Conservation (phyloP, 30 jellyfish, hydroid and myxozoan species). For the Sanderia malayensis region DNA sequence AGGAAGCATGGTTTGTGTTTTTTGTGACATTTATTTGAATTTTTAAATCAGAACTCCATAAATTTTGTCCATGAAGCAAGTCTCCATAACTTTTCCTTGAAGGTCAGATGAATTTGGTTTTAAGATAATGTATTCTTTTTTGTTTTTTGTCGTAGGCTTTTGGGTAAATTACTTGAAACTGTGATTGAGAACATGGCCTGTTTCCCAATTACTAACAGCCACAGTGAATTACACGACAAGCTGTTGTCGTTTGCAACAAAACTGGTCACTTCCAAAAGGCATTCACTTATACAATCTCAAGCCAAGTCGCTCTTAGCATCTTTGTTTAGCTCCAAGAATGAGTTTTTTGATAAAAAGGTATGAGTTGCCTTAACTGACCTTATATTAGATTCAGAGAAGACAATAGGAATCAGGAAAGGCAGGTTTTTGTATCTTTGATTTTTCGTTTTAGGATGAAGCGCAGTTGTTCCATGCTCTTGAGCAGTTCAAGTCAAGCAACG, state of each 20-base stretch:
- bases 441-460: constrained; percentile 66
- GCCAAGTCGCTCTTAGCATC: constrained; percentile 64
- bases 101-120: too few species aligned
- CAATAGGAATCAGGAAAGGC: neutral
- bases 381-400: neutral
- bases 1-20: too few species aligned
- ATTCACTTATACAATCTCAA: constrained; percentile 32
- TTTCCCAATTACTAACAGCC: constrained; percentile 34
- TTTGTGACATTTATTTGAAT: too few species aligned
- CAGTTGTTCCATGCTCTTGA: constrained; percentile 60
- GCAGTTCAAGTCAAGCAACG: constrained; percentile 33
- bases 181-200: constrained; percentile 31
- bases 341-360: constrained; percentile 55
- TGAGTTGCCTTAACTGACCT: neutral
- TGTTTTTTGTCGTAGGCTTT: constrained; percentile 14
- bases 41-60: too few species aligned
- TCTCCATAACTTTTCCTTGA: too few species aligned
- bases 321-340: constrained; percentile 66
- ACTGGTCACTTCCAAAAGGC: constrained; percentile 10
- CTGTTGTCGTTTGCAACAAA: constrained; percentile 42
- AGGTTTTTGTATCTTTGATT: neutral
- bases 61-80: too few species aligned
- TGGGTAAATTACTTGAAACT: constrained; percentile 40
- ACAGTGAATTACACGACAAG: constrained; percentile 19
- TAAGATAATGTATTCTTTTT: too few species aligned